A percentile compares a stretch with the other conserved stretches of the same genome.
Evolutionary conservation across 1,140 invertebrate species (phyloP).

Genomic region (Stegodyphus dumicola): DNA sequence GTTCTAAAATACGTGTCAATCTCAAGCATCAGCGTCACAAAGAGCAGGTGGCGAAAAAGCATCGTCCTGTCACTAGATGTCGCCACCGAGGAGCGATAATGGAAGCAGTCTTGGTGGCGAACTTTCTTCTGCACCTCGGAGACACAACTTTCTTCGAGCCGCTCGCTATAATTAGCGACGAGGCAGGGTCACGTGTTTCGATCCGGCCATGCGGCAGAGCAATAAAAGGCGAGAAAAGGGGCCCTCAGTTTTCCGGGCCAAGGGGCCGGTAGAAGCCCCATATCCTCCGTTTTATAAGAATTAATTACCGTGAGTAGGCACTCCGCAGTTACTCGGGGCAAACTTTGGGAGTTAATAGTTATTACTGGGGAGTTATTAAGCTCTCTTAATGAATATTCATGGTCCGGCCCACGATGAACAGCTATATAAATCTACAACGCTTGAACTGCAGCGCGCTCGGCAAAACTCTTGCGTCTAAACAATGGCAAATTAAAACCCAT

Average conservation of each 20-base stretch:
- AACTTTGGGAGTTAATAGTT: slow-evolving; percentile 62
- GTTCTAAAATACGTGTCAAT: background rate
- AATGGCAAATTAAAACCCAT: slow-evolving; percentile 63
- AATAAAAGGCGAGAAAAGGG: slow-evolving; percentile 58
- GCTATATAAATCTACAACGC: slow-evolving; percentile 61
- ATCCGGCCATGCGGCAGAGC: slow-evolving; percentile 44
- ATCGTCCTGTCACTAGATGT: slow-evolving; percentile 53
- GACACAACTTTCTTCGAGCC: slow-evolving; percentile 20
- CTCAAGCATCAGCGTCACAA: background rate
- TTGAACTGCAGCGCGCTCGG: slow-evolving; percentile 48
- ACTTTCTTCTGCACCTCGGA: slow-evolving; percentile 23
- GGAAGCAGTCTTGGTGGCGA: background rate
- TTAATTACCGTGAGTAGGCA: slow-evolving; percentile 58
- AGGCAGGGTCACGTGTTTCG: slow-evolving; percentile 37
- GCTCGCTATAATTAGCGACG: slow-evolving; percentile 51
- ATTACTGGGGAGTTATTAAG: slow-evolving; percentile 62
- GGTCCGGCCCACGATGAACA: slow-evolving; percentile 51
- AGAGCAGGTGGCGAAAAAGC: background rate
- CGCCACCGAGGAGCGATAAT: slow-evolving; percentile 17
- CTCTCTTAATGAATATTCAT: slow-evolving; percentile 62
- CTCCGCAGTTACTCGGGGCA: slow-evolving; percentile 38
- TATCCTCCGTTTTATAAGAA: slow-evolving; percentile 44
- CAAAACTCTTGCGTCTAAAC: slow-evolving; percentile 59
- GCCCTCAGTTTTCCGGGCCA: slow-evolving; percentile 36
- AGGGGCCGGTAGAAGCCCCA: slow-evolving; percentile 7